Evolutionary conservation across 2,797 vertebrate genomes (phyloP).

Genomic region (Paguma larvata): DNA sequence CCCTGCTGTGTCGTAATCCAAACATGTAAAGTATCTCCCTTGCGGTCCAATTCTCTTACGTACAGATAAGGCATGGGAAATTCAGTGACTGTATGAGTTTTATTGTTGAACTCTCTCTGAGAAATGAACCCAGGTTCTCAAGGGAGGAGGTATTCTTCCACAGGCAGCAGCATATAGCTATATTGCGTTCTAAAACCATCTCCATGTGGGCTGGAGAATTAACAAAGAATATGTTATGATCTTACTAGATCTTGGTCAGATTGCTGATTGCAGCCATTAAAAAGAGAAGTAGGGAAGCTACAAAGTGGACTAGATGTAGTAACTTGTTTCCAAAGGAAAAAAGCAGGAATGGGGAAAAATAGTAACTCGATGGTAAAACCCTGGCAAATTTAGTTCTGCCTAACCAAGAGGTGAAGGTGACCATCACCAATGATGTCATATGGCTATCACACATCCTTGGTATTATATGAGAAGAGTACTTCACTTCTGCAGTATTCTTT

Average conservation of each 20-base stretch:
- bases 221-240: background rate
- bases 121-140: background rate
- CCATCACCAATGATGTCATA: too few relatives aligned
- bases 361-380: background rate
- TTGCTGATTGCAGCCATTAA: background rate
- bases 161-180: fast-evolving
- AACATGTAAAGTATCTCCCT: background rate
- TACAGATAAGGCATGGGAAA: background rate
- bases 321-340: background rate
- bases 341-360: background rate
- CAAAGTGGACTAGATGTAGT: background rate
- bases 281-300: background rate
- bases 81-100: background rate
- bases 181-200: background rate
- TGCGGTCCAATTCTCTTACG: background rate
- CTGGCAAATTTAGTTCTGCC: background rate
- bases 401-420: background rate
- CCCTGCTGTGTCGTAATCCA: background rate
- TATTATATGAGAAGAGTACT: background rate
- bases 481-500: background rate
- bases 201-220: background rate
- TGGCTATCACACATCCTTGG: background rate
- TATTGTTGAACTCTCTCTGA: background rate
- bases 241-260: background rate
- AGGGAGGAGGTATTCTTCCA: background rate